Evolutionary conservation across 2,888 invertebrate species (phyloP), one percentile per base, ranked within the genome.

Genomic region (Scaptomyza polygonia): DNA sequence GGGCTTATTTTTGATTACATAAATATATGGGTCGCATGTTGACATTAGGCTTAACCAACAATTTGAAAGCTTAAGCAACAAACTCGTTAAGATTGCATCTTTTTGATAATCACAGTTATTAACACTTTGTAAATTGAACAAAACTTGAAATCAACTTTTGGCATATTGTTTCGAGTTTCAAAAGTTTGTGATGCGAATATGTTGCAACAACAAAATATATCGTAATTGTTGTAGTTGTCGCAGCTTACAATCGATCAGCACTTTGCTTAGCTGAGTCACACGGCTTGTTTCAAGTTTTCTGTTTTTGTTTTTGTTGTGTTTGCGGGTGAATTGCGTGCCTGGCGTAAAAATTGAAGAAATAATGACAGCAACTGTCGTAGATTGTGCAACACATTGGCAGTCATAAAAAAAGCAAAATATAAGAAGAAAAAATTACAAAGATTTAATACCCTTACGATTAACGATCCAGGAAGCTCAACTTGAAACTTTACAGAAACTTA

Each of bases 261-360:
- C 36, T 53, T 29, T 9, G 25, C n/a, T 32, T 9, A n/a, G 47
- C 21, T 72, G 70, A 71, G n/a, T 71, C 70, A 71, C 27, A 30
- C 47, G 48, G 25, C 49, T 49, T 34, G 9, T 18, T 47, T 30
- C 8, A 47, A 14, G 21, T 21, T 21, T 34, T 29, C 21, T 9
- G 40, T 42, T 25, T 39, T 27, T 18, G 25, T 54, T 42, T 34
- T 57, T n/a, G n/a, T n/a, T n/a, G n/a, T n/a, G n/a, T n/a, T 49
- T n/a, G 34, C 25, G 16, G 12, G 27, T 51, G 43, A 66, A 42
- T 62, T 67, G 73, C 77, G 73, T 78, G 81, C 66, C 32, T 34
- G 74, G 77, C 67, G 62, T 74, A 66, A 69, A 74, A 81, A 64
- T 72, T 44, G 53, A 34, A 78, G 82, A 80, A 79, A 80, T 80